These are phyloP conservation scores for Drosophila takahashii DNA, from an alignment of 1,140 invertebrate species.

Conservation along the genomic window DNA sequence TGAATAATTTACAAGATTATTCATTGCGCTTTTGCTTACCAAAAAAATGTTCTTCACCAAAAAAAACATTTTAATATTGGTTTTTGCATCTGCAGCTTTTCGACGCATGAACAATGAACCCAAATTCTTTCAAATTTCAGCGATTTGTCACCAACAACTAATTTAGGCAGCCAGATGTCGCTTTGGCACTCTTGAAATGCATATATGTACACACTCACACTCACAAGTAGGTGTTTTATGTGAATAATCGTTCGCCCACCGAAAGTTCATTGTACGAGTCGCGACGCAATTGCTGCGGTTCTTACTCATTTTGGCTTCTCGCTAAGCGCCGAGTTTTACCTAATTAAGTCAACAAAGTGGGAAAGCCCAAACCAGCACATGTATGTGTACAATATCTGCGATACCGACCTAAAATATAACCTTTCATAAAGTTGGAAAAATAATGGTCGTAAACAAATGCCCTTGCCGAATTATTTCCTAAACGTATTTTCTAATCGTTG, in stretches of 20 bases:
- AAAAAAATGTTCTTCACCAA: neutral
- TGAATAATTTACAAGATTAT: too few relatives aligned
- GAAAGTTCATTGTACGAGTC: constrained; percentile 66
- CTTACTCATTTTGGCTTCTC: constrained; percentile 56
- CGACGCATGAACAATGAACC: neutral
- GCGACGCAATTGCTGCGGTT: constrained; percentile 39
- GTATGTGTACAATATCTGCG: neutral
- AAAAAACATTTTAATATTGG: neutral
- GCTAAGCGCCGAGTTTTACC: constrained; percentile 58
- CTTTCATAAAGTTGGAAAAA: neutral
- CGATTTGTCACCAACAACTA: constrained; percentile 14
- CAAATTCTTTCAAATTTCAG: constrained; percentile 11
- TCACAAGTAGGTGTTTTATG: neutral
- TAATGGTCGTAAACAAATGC: neutral
- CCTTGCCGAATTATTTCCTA: neutral
- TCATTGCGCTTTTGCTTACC: too few relatives aligned
- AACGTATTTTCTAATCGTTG: neutral
- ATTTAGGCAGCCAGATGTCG: constrained; percentile 37
- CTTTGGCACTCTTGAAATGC: constrained; percentile 23
- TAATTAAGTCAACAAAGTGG: constrained; percentile 73
- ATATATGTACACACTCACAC: neutral
- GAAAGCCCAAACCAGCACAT: constrained; percentile 43
- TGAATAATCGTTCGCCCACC: constrained; percentile 44
- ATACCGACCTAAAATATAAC: neutral
- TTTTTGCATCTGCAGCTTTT: neutral